Evolutionary conservation across 2,888 invertebrate genomes (phyloP).

Genomic region (Aporophyla nigra): DNA sequence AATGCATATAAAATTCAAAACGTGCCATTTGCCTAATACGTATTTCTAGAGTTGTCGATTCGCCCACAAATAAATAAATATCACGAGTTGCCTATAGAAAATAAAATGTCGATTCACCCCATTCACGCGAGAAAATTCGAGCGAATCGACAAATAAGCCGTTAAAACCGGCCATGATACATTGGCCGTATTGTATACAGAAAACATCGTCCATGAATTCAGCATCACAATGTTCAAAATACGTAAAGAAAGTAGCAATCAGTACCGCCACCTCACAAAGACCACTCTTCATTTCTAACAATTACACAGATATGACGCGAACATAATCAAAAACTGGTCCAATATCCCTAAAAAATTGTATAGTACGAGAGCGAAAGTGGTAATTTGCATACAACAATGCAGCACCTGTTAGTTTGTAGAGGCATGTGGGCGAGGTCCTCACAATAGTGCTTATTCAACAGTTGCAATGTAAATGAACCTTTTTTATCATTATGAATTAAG

Average conservation of each 20-base stretch:
- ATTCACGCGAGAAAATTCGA: no score
- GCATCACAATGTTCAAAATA: not conserved
- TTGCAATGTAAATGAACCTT: constrained; percentile 90
- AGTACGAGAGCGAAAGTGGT: constrained; percentile 87
- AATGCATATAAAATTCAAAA: no score
- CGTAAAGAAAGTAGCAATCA: constrained; percentile 10
- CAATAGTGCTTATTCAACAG: constrained; percentile 86
- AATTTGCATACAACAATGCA: constrained; percentile 91
- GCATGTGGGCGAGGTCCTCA: constrained; percentile 86
- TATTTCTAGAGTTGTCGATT: no score
- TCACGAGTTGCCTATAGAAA: no score
- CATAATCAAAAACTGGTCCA: constrained; percentile 55
- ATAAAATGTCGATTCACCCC: no score
- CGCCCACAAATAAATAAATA: no score
- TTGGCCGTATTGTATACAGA: no score
- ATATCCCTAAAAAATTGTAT: constrained; percentile 81
- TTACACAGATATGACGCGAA: constrained; percentile 48
- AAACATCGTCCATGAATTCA: no score
- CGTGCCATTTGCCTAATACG: no score
- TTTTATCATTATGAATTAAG: constrained; percentile 85
- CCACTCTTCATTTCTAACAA: constrained; percentile 60
- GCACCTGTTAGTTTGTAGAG: constrained; percentile 85
- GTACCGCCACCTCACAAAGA: constrained; percentile 10
- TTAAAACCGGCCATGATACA: no score
- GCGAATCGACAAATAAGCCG: no score